phyloP scores from a whole-genome alignment of 2,113 vertebrate genomes.

The Cariama cristata region DNA sequence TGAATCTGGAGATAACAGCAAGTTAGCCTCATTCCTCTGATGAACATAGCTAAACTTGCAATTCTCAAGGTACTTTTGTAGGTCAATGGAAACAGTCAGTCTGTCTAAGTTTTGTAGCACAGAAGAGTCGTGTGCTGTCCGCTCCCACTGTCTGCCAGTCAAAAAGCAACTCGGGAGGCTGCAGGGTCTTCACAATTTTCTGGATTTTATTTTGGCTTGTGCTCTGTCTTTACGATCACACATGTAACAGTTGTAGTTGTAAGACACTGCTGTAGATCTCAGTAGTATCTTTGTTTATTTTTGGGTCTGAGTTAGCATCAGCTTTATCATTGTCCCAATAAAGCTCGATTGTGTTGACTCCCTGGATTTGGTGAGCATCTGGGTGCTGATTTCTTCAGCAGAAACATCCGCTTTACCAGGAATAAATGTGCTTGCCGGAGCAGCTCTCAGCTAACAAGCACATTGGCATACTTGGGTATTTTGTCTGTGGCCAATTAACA shows the following conservation, averaged over 20 bases:
- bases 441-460: neutral
- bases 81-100: neutral
- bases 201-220: neutral
- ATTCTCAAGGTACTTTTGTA: conserved; percentile 30
- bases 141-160: neutral
- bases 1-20: conserved; percentile 5
- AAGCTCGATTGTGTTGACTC: neutral
- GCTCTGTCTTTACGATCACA: neutral
- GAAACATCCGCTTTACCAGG: neutral
- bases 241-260: neutral
- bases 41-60: conserved; percentile 2
- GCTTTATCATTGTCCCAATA: neutral
- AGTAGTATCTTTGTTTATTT: neutral
- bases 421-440: neutral
- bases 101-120: neutral
- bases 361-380: neutral
- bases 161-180: neutral
- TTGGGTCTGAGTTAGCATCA: neutral
- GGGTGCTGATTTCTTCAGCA: neutral
- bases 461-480: neutral
- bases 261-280: neutral
- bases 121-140: neutral
- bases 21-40: neutral
- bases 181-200: neutral
- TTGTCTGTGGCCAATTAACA: neutral